Evolutionary conservation across 2,113 vertebrate species (phyloP).

Genomic region (Gopherus evgoodei): DNA sequence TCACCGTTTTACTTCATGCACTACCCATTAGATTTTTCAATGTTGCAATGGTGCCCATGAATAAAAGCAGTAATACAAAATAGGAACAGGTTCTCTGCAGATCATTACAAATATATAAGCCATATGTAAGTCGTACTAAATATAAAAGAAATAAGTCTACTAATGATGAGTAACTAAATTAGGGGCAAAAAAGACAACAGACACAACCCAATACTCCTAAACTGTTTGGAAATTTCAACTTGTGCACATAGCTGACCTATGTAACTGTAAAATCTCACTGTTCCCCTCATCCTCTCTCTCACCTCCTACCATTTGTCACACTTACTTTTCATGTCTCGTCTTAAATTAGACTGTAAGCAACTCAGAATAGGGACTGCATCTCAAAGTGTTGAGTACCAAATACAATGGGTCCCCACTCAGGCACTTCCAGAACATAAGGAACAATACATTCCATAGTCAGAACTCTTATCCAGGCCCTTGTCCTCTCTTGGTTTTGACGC

Average conservation of each 20-base stretch:
- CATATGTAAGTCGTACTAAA: neutral
- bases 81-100: neutral
- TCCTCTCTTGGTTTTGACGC: neutral
- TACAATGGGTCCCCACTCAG: neutral
- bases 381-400: neutral
- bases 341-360: neutral
- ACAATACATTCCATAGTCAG: neutral
- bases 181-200: neutral
- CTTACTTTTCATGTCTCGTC: neutral
- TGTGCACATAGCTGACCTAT: neutral
- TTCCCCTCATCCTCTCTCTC: neutral
- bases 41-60: neutral
- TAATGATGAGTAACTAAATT: neutral
- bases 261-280: neutral
- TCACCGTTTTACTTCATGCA: neutral
- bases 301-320: neutral
- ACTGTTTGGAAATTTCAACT: neutral
- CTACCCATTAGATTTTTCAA: neutral
- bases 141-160: neutral
- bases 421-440: fast-evolving
- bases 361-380: fast-evolving
- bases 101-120: neutral
- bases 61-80: neutral
- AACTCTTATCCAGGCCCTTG: neutral
- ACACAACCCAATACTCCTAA: fast-evolving